Evolutionary conservation across 2,888 invertebrate genomes (phyloP).

Genomic region (Caenorhabditis doughertyi): DNA sequence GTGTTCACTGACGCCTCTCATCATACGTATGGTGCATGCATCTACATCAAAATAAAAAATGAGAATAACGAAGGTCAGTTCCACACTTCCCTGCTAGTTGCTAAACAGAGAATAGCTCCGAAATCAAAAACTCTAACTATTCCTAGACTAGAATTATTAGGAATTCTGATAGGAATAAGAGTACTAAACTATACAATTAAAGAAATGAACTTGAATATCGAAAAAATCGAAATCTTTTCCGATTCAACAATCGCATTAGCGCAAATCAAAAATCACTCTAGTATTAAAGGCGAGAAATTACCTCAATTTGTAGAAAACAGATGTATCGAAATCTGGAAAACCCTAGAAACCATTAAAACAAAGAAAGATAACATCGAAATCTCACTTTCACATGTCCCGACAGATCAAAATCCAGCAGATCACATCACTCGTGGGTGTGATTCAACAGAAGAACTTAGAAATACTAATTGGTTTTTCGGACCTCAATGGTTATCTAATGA

Average conservation of each 20-base stretch:
- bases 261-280: neutral
- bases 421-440: slow-evolving; percentile 19
- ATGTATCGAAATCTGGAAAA: slow-evolving; percentile 4
- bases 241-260: slow-evolving; percentile 20
- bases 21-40: slow-evolving; percentile 5
- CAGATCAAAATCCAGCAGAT: slow-evolving; percentile 39
- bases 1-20: slow-evolving; percentile 9
- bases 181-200: neutral
- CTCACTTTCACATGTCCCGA: slow-evolving; percentile 14
- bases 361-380: neutral
- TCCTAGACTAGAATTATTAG: slow-evolving; percentile 33
- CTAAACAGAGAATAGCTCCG: slow-evolving; percentile 22
- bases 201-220: neutral
- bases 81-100: neutral
- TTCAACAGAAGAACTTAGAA: slow-evolving; percentile 1
- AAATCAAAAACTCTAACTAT: slow-evolving; percentile 6
- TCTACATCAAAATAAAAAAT: neutral
- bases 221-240: slow-evolving; percentile 1
- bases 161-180: slow-evolving; percentile 3
- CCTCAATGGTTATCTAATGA: neutral
- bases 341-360: neutral
- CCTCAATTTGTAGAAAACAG: slow-evolving; percentile 29
- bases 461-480: slow-evolving; percentile 21
- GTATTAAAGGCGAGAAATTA: neutral
- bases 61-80: neutral